Conservation (phyloP, 2,113 vertebrate genomes). For the Periophthalmus modestus region DNA sequence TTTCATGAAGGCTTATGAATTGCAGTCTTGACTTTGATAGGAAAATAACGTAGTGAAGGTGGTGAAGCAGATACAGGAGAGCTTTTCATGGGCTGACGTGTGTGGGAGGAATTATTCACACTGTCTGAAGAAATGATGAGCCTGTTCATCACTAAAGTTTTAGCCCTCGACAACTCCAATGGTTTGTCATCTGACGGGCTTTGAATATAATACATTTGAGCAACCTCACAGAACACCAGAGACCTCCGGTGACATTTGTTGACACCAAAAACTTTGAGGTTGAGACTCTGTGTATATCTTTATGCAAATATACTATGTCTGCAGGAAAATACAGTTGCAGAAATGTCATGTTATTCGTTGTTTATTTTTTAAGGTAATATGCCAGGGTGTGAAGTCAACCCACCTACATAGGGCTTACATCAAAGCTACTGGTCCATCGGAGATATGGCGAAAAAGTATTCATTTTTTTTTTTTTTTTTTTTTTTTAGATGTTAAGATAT, state of each 20-base stretch:
- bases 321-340: background rate
- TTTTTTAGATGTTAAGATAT: too few species aligned
- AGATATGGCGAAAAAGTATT: too few species aligned
- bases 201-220: background rate
- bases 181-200: background rate
- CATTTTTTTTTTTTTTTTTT: too few species aligned
- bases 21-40: constrained; percentile 17
- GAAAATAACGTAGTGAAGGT: background rate
- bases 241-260: background rate
- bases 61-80: constrained; percentile 9
- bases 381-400: too few species aligned
- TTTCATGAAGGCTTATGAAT: constrained; percentile 12
- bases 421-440: too few species aligned
- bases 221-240: background rate
- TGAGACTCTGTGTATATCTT: background rate
- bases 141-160: background rate
- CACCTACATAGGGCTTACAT: too few species aligned
- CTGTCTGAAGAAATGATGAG: constrained; percentile 4
- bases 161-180: background rate
- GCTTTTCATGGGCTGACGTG: background rate
- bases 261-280: background rate
- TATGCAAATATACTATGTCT: background rate
- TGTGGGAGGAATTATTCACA: constrained; percentile 4
- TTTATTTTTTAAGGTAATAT: background rate
- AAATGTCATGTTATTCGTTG: background rate